Evolutionary conservation across 2,113 vertebrate species (phyloP), one percentile per base, ranked within the genome.

Genomic region (Dasyurus viverrinus): DNA sequence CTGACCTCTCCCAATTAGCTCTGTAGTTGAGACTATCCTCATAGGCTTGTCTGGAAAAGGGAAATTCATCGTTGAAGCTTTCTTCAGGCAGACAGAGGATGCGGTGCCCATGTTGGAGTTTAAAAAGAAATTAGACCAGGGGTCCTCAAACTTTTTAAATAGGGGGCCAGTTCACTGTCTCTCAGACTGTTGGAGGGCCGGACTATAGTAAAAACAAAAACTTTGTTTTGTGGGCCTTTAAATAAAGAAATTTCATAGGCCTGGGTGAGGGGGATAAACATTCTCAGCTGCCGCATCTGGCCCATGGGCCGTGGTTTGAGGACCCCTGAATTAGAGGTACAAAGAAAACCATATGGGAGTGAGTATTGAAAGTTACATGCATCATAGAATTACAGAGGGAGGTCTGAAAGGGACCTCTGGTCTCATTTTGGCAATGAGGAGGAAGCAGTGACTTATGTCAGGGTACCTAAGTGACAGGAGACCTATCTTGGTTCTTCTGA

Each of bases 1-100:
- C 91, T 96, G 93, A 94, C 93, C 60, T 95, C 90, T 96, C 57
- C 93, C 96, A 90, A 97, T 95, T 93, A 94, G 94, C 30, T 96
- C 42, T 89, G 57, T 23, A 25, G n/a, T 95, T 96, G 95, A 68
- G 11, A 90, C 50, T 95, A 89, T 94, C 57, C 93, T 68, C 92
- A 26, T 90, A 36, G 91, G 92, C 53, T 92, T 89, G 52, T 90
- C 89, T 90, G 47, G 89, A 90, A 90, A 47, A 90, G 89, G 89
- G 27, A 90, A 48, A 50, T 90, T 97, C 68, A 53, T 55, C 8
- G 3, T n/a, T 52, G 76, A 94, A 53, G 92, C 57, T 50, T 95
- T 93, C 93, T 97, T 97, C 95, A n/a, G 90, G 93, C 92, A 89
- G 55, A 94, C 93, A 94, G 25, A 50, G 55, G 11, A 53, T n/a